These are phyloP conservation scores for Trileptium ribeirensis DNA, from an alignment of 2,888 invertebrate species.

Conservation along the genomic window DNA sequence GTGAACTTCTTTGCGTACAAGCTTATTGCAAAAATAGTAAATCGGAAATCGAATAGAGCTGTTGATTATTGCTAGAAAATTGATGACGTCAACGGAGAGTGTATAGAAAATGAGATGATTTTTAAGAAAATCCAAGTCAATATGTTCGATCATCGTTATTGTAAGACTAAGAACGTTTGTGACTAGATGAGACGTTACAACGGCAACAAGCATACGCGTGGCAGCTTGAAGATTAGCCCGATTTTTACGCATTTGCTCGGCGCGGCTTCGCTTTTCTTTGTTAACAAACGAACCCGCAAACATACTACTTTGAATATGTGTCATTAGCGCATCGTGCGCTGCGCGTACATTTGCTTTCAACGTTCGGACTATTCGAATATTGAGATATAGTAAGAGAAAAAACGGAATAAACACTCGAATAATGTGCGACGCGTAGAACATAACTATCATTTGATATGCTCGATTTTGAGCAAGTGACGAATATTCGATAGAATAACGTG, in stretches of 20 bases:
- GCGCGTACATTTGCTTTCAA: neutral
- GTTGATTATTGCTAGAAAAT: neutral
- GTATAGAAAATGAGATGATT: neutral
- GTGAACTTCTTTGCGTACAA: neutral
- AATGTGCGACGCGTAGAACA: neutral
- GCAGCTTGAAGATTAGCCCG: neutral
- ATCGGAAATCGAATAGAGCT: neutral
- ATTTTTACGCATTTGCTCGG: neutral
- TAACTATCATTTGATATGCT: neutral
- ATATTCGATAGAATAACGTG: neutral
- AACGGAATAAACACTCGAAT: slow-evolving; percentile 3
- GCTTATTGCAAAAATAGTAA: slow-evolving; percentile 18
- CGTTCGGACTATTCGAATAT: neutral
- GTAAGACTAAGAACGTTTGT: neutral
- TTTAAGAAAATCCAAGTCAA: neutral
- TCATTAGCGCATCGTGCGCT: neutral
- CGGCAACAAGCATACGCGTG: slow-evolving; percentile 12
- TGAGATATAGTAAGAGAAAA: neutral
- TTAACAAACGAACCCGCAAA: neutral
- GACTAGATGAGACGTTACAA: neutral
- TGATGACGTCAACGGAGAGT: neutral
- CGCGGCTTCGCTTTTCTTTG: neutral
- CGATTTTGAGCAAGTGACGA: neutral
- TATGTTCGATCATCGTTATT: neutral
- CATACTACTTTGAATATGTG: neutral